Evolutionary conservation across 1,140 invertebrate genomes (phyloP).

Genomic region (Cylas formicarius): DNA sequence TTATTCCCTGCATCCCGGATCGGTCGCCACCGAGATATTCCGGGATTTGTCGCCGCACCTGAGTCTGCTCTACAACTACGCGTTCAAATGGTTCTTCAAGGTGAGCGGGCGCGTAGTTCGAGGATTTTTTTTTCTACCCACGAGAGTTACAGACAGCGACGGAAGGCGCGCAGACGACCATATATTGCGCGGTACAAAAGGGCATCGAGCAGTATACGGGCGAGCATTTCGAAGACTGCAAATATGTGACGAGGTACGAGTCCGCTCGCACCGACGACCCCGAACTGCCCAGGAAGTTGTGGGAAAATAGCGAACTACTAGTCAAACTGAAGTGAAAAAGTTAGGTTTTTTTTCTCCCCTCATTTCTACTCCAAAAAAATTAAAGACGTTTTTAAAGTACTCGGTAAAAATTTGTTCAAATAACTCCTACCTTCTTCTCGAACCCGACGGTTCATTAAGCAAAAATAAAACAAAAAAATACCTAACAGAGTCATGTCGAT

Average conservation of each 20-base stretch:
- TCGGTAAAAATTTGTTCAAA: no score
- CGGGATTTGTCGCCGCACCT: conserved; percentile 1
- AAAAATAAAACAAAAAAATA: no score
- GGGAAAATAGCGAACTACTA: conserved; percentile 19
- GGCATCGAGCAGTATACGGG: conserved; percentile 47
- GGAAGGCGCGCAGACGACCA: conserved; percentile 73
- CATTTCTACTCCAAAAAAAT: no score
- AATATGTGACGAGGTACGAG: conserved; percentile 7
- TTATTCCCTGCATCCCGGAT: conserved; percentile 77
- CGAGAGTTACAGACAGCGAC: conserved; percentile 62
- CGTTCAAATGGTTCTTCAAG: no score
- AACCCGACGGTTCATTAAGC: no score
- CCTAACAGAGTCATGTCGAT: no score
- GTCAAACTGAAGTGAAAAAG: conserved; percentile 19
- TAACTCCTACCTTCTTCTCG: no score
- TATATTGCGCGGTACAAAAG: conserved; percentile 68
- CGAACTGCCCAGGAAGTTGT: conserved; percentile 17
- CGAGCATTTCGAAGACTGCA: conserved; percentile 22
- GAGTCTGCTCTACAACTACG: background rate
- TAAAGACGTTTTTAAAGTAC: no score
- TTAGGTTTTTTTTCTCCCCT: no score
- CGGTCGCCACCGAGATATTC: conserved; percentile 8
- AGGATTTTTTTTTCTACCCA: no score
- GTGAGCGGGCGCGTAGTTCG: no score
- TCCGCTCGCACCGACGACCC: conserved; percentile 18